These are phyloP conservation scores for Accipiter cooperii DNA, from an alignment of 2,113 vertebrate species.

Conservation along the genomic window DNA sequence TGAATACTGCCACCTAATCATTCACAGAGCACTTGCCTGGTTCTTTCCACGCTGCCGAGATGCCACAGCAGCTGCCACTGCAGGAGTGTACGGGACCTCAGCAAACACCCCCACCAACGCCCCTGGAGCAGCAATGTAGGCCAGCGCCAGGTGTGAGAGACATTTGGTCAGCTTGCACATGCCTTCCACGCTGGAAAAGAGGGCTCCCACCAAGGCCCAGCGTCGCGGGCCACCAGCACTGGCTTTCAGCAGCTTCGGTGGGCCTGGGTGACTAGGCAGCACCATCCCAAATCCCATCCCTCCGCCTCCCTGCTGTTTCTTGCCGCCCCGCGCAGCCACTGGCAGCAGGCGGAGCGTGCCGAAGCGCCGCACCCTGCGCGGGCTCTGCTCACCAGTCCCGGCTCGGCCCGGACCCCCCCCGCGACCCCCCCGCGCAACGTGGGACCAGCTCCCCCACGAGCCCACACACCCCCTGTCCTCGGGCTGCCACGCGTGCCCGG, in stretches of 20 bases:
- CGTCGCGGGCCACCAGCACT: background rate
- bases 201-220: background rate
- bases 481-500: too few species aligned
- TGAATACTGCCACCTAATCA: background rate
- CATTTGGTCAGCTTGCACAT: accelerated
- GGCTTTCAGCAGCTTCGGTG: background rate
- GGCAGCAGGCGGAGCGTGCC: background rate
- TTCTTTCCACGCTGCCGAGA: background rate
- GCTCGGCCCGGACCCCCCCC: background rate
- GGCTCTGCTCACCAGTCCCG: background rate
- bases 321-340: too few species aligned
- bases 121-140: background rate
- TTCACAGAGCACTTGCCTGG: accelerated
- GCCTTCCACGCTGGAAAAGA: background rate
- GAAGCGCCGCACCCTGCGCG: too few species aligned
- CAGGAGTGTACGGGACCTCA: accelerated
- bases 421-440: too few species aligned
- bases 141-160: background rate
- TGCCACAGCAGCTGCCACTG: background rate
- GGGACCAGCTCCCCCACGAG: too few species aligned
- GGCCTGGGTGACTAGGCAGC: accelerated
- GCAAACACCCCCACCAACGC: background rate
- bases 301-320: background rate
- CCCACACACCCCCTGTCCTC: too few species aligned
- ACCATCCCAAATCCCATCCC: background rate